phyloP scores from a whole-genome alignment of 2,888 invertebrate species.

The Vannuccia rotundouncinata region DNA sequence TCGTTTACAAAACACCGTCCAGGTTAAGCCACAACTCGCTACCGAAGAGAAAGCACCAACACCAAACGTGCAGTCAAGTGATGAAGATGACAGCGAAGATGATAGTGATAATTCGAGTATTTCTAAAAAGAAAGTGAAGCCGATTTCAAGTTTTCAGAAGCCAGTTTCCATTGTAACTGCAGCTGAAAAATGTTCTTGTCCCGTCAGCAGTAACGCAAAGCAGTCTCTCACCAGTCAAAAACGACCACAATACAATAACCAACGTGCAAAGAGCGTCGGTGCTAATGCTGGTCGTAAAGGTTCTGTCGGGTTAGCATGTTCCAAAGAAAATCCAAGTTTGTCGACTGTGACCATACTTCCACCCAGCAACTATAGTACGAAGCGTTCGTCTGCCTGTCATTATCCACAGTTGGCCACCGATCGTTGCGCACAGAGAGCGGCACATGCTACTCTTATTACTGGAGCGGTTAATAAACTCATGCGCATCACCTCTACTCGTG shows the following conservation, averaged over 20 bases:
- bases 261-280: too few relatives aligned
- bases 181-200: too few relatives aligned
- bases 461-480: slow-evolving; percentile 8
- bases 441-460: not conserved
- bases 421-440: not conserved
- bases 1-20: not conserved
- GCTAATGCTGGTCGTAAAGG: not conserved
- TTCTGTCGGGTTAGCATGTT: not conserved
- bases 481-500: not conserved
- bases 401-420: not conserved
- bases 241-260: too few relatives aligned
- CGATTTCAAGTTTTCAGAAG: not conserved
- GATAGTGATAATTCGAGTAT: slow-evolving; percentile 2
- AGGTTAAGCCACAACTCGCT: not conserved
- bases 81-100: not conserved
- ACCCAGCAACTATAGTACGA: not conserved
- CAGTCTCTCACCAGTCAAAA: too few relatives aligned
- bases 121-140: too few relatives aligned
- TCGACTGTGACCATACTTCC: not conserved
- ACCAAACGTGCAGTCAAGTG: not conserved
- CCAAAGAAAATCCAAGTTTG: not conserved
- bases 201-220: too few relatives aligned
- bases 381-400: not conserved
- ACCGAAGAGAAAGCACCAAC: not conserved
- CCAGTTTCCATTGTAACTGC: not conserved